phyloP scores from a whole-genome alignment of 2,113 vertebrate species.

The Macrotus californicus region DNA sequence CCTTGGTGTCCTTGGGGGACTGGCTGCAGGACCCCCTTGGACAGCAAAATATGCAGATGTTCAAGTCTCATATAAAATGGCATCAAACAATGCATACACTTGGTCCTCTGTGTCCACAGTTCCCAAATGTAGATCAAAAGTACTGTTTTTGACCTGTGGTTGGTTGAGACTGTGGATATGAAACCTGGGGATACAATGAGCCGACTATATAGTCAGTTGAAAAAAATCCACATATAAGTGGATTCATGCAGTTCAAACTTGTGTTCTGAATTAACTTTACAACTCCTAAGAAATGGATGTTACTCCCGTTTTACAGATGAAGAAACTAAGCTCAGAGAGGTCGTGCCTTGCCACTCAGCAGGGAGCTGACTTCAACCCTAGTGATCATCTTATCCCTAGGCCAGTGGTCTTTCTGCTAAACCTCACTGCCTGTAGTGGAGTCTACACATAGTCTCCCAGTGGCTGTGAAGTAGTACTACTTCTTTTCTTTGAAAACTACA shows the following conservation, averaged over 20 bases:
- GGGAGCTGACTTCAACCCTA: not conserved
- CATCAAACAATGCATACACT: not conserved
- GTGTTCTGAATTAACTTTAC: not conserved
- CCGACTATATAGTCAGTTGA: not conserved
- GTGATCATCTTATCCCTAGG: not conserved
- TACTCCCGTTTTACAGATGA: not conserved
- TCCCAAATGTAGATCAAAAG: not conserved
- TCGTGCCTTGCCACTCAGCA: not conserved
- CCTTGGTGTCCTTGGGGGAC: not conserved
- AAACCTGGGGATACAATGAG: not conserved
- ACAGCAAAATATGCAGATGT: not conserved
- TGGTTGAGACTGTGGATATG: not conserved
- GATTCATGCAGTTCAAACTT: not conserved
- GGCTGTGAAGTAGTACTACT: not conserved
- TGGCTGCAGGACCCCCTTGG: not conserved
- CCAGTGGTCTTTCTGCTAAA: not conserved
- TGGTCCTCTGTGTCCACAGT: not conserved
- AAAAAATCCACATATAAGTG: not conserved
- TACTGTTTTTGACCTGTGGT: not conserved
- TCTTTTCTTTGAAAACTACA: not conserved
- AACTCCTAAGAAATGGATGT: not conserved
- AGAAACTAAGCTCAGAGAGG: conserved; percentile 20
- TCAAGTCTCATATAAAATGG: not conserved
- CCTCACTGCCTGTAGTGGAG: not conserved
- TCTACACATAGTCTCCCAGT: not conserved